Base-by-base conservation (phyloP, 2,888 invertebrate species). In the Adelphocoris suturalis region DNA sequence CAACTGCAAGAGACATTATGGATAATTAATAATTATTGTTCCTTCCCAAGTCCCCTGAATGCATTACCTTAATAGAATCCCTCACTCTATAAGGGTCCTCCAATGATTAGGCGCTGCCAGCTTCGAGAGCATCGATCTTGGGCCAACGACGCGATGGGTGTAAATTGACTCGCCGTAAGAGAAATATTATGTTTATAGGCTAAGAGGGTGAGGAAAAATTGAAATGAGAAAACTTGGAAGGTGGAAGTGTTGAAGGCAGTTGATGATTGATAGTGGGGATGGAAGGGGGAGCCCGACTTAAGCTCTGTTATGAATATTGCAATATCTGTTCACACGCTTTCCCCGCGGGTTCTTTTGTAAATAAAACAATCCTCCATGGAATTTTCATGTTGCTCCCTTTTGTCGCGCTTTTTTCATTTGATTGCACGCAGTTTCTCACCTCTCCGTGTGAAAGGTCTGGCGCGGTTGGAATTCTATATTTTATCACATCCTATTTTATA, bases 221-320 rank as follows among this genome's bases (percentile, higher is more conserved):
- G 86, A 86, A 86, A 86, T 86, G 86, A 86, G 75, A 75, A 75
- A 86, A 47, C 37, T 75, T 86, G 86, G 75, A 46, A 68, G 86
- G 85, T 55, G 46, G 75, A 46, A 68, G 86, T 75, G 86, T 75
- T 86, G 86, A 86, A 86, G 82, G 86, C 75, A 86, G 75, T 68
- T 52, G 86, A 86, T 86, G 86, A 86, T 86, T 86, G 86, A 86
- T 86, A 86, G 86, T 78, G 78, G 47, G 37, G 46, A 47, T 9
- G 46, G 47, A 14, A 78, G 78, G 78, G 27, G 78, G 47, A 14
- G 37, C 19, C 19, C 16, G 46, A 19, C 78, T 78, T 78, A 46
- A 47, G 78, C 47, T 46, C 46, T 47, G 78, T 78, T 78, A 78
- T 78, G 78, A 78, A 78, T 78, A 78, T 78, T 78, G 47, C 78